Conservation (phyloP, 2,888 invertebrate genomes). For the Deroplatys truncata region DNA sequence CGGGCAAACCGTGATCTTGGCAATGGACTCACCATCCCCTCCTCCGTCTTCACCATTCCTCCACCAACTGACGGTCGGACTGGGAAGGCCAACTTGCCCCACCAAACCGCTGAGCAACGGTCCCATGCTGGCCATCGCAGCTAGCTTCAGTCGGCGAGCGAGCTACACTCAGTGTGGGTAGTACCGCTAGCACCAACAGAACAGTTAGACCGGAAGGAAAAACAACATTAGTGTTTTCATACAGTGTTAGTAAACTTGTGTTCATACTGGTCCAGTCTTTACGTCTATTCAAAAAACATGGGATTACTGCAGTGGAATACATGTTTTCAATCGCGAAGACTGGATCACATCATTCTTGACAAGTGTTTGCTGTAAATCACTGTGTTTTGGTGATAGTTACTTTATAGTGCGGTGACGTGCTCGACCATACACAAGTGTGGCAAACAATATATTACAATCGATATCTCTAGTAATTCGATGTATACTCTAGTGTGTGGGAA, state of each 20-base stretch:
- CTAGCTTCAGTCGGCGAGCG: slow-evolving; percentile 17
- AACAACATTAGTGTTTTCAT: neutral
- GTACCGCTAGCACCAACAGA: neutral
- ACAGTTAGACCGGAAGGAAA: neutral
- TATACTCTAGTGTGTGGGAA: neutral
- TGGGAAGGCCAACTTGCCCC: slow-evolving; percentile 44
- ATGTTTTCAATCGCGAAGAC: neutral
- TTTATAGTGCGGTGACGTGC: neutral
- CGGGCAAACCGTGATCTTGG: slow-evolving; percentile 55
- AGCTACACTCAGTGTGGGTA: slow-evolving; percentile 14
- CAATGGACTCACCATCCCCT: slow-evolving; percentile 43
- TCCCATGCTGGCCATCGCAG: slow-evolving; percentile 39
- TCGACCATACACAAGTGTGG: neutral
- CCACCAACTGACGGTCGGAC: slow-evolving; percentile 33
- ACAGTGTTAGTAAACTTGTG: neutral
- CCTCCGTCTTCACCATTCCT: slow-evolving; percentile 37
- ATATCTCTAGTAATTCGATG: neutral
- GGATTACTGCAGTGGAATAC: neutral
- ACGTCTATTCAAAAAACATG: neutral
- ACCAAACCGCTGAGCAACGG: slow-evolving; percentile 36
- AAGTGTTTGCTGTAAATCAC: neutral
- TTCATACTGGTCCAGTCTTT: neutral
- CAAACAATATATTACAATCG: neutral
- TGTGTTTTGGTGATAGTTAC: neutral
- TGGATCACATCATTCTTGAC: neutral